These are phyloP conservation scores for Ptychoptera albimana DNA, from an alignment of 2,888 invertebrate genomes.

Conservation along the genomic window DNA sequence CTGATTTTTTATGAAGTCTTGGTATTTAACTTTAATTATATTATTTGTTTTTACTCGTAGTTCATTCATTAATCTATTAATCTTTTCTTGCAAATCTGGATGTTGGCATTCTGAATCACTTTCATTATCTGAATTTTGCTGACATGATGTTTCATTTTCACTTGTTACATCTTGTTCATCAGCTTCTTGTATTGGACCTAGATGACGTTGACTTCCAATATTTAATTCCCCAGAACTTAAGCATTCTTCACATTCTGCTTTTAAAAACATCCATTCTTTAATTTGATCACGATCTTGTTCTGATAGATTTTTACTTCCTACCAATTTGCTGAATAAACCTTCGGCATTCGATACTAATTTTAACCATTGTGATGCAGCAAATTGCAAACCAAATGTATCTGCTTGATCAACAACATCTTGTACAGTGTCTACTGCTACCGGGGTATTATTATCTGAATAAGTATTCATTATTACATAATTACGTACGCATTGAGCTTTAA, in stretches of 20 bases:
- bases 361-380: constrained; percentile 68
- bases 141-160: constrained; percentile 33
- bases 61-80: constrained; percentile 54
- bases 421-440: constrained; percentile 22
- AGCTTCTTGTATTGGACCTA: constrained; percentile 33
- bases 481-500: constrained; percentile 48
- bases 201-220: constrained; percentile 20
- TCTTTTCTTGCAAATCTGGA: constrained; percentile 52
- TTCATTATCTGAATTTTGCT: constrained; percentile 29
- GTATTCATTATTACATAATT: constrained; percentile 57
- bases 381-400: constrained; percentile 55
- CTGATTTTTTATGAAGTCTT: constrained; percentile 37
- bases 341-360: constrained; percentile 73
- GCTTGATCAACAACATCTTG: constrained; percentile 11
- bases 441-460: constrained; percentile 47
- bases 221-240: constrained; percentile 28
- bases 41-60: constrained; percentile 55
- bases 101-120: constrained; percentile 37
- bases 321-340: constrained; percentile 55
- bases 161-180: constrained; percentile 44
- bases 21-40: constrained; percentile 42
- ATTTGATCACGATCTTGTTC: constrained; percentile 59
- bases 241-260: constrained; percentile 78
- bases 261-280: constrained; percentile 68
- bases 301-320: constrained; percentile 50